Conservation (phyloP, 2,113 vertebrate genomes). For the Zosterops lateralis region DNA sequence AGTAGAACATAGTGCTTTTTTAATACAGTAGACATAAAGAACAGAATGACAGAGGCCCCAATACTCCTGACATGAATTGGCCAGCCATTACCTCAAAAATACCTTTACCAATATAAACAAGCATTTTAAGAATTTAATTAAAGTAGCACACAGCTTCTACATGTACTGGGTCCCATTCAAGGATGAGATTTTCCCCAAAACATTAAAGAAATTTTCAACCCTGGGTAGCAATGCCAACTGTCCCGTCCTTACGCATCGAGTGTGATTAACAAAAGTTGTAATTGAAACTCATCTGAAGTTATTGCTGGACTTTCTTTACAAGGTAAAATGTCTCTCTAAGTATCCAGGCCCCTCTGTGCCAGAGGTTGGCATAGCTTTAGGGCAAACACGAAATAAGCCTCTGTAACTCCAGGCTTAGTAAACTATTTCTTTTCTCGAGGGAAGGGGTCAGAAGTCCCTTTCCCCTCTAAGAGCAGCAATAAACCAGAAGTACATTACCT, state of each 20-base stretch:
- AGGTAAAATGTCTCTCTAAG: background rate
- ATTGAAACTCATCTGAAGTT: background rate
- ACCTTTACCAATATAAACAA: background rate
- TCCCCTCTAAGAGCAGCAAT: background rate
- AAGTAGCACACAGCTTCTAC: background rate
- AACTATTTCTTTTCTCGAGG: background rate
- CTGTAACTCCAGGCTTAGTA: background rate
- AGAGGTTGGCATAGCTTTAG: background rate
- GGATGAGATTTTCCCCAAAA: background rate
- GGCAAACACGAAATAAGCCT: background rate
- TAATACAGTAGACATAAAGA: background rate
- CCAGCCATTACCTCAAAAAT: background rate
- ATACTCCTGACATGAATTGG: background rate
- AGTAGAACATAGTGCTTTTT: background rate
- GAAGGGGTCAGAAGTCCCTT: background rate
- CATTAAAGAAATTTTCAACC: background rate
- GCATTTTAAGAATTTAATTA: background rate
- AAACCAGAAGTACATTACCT: background rate
- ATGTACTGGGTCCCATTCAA: background rate
- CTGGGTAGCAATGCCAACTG: background rate
- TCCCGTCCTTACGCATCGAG: background rate
- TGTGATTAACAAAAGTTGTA: accelerated
- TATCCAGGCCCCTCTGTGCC: background rate
- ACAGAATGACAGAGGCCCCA: background rate
- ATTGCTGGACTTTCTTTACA: background rate